Evolutionary conservation across 1,140 invertebrate genomes (phyloP), one percentile per base, ranked within the genome.

Genomic region (Diorhabda sublineata): DNA sequence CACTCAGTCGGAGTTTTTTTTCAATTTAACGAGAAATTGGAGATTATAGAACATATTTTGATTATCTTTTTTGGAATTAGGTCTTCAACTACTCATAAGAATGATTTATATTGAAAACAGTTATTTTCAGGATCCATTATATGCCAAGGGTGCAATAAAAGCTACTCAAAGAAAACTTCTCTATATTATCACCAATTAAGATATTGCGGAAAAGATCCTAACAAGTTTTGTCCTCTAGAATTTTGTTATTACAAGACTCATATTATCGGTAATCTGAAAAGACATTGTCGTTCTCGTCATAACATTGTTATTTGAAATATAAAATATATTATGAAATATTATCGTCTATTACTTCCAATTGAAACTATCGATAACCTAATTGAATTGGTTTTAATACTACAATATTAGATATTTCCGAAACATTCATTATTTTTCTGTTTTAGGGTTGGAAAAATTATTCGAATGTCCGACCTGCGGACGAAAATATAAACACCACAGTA

Each of bases 181-280:
- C 83, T 83, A 69, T 77, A 82, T 66, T 74, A 81, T 58, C 83
- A 84, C 61, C 74, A 82, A 5, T 82, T 81, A 0, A 82, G 83
- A 57, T 82, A 84, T 68, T 84, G 83, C 64, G 83, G 83, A 8
- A 83, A 83, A 68, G 82, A 82, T 62, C 82, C 82, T 2, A 9
- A 7, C 5, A 43, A 63, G 44, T 45, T 45, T 11, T 67, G 57
- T 9, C 45, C 43, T 41, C 6, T 9, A n/a, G 9, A 58, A 11
- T 8, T 45, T 58, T 66, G 64, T 42, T 8, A 26, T 6, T 66
- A 66, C 41, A 66, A 11, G 5, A 66, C 64, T 5, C 56, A 66
- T 58, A 57, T 58, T 11, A 26, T 26, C 7, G 9, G 5, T 41
- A 58, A 66, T 58, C 42, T 66, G 5, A 66, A 58, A 45, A 41